Conservation (phyloP, 2,888 invertebrate genomes). For the Caenorhabditis virilis region DNA sequence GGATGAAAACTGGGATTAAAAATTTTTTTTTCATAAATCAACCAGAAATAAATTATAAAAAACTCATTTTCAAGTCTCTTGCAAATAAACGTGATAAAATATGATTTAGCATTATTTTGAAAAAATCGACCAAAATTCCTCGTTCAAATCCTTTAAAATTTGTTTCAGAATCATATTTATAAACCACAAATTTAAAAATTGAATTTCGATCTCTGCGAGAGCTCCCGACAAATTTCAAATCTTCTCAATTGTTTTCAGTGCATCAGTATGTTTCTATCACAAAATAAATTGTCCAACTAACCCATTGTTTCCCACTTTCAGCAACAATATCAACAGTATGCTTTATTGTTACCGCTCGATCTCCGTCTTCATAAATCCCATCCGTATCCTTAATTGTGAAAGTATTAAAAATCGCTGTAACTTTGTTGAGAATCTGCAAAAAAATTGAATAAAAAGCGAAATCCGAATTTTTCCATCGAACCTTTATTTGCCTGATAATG, state of each 20-base stretch:
- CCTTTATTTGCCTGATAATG: conserved; percentile 22
- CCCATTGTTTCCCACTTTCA: conserved; percentile 41
- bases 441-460: not conserved
- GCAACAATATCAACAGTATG: conserved; percentile 49
- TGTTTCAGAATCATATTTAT: too few species aligned
- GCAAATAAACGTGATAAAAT: too few species aligned
- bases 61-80: too few species aligned
- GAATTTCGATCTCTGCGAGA: too few species aligned
- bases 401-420: conserved; percentile 31
- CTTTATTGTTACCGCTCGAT: conserved; percentile 11
- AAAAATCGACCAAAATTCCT: too few species aligned
- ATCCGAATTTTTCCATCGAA: not conserved
- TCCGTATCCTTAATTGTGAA: conserved; percentile 23
- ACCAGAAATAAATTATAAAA: too few species aligned
- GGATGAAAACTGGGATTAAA: too few species aligned
- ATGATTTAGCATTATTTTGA: too few species aligned
- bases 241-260: too few species aligned
- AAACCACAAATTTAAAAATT: conserved; percentile 3
- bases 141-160: not conserved
- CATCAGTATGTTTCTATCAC: too few species aligned
- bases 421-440: conserved; percentile 11
- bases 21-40: too few species aligned
- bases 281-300: not conserved
- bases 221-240: too few species aligned
- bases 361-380: conserved; percentile 8